Percentiles rank a stretch among this genome's conserved stretches.
Evolutionary conservation across 2,888 invertebrate genomes (phyloP).

Genomic region (Synanthedon vespiformis): DNA sequence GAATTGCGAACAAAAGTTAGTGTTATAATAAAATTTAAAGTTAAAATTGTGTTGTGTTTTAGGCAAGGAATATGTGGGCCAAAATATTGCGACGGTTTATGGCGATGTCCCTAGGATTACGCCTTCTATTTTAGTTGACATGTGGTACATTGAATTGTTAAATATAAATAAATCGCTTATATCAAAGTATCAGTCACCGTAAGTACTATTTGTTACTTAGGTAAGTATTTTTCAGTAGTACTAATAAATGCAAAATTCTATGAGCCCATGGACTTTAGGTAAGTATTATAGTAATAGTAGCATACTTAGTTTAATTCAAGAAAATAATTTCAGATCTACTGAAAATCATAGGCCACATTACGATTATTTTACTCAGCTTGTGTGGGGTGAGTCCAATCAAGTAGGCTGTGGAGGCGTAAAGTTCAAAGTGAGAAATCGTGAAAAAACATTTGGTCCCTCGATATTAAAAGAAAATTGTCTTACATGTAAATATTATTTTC

Average conservation of each 20-base stretch:
- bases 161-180: conserved; percentile 37
- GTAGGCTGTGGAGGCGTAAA: conserved; percentile 56
- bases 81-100: conserved; percentile 50
- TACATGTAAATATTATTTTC: background rate
- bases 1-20: background rate
- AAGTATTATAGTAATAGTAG: too few species aligned
- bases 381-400: conserved; percentile 42
- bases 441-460: background rate
- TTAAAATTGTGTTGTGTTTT: conserved; percentile 1
- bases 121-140: conserved; percentile 39
- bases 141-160: conserved; percentile 57
- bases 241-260: too few species aligned
- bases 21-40: background rate
- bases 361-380: conserved; percentile 53
- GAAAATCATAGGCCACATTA: conserved; percentile 28
- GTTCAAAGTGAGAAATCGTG: conserved; percentile 35
- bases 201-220: conserved; percentile 14
- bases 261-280: too few species aligned
- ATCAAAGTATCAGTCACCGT: conserved; percentile 29
- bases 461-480: background rate
- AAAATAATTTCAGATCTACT: conserved; percentile 25
- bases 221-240: background rate
- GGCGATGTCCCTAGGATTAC: conserved; percentile 50
- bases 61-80: conserved; percentile 36
- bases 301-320: background rate